A percentile compares a stretch with the other conserved stretches of the same genome.
Evolutionary conservation across 2,888 invertebrate genomes (phyloP).

Genomic region (Frankliniella intonsa): DNA sequence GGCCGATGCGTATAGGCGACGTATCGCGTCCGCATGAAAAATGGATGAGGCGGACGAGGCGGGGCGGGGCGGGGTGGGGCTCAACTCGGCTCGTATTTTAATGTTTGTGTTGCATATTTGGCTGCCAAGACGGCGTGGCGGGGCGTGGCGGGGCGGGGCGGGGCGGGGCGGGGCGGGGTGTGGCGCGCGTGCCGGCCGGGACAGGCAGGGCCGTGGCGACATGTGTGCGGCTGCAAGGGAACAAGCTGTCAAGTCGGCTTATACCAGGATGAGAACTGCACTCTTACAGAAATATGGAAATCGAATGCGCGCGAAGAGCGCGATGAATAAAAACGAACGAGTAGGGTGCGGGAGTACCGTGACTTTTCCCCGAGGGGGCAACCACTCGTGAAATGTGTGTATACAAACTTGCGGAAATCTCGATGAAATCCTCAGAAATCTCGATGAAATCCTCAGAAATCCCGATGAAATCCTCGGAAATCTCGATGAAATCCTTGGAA

Average conservation of each 20-base stretch:
- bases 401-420: no score
- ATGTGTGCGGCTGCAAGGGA: no score
- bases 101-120: constrained; percentile 14
- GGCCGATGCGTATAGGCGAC: neutral
- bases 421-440: no score
- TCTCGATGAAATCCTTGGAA: no score
- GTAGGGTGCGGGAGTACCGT: no score
- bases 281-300: neutral
- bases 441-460: no score
- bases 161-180: neutral
- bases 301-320: neutral
- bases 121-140: neutral
- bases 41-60: constrained; percentile 4
- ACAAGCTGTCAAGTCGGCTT: no score
- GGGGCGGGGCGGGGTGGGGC: neutral
- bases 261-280: neutral
- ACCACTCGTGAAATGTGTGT: no score
- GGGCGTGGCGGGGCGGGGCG: neutral
- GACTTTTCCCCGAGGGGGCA: no score
- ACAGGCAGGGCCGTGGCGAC: no score
- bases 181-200: neutral
- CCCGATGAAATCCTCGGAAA: no score
- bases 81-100: constrained; percentile 9
- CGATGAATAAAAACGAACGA: neutral
- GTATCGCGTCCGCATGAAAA: constrained; percentile 3